Evolutionary conservation across 1,140 invertebrate species (phyloP).

Genomic region (Pachyrhynchus sulphureomaculatus): DNA sequence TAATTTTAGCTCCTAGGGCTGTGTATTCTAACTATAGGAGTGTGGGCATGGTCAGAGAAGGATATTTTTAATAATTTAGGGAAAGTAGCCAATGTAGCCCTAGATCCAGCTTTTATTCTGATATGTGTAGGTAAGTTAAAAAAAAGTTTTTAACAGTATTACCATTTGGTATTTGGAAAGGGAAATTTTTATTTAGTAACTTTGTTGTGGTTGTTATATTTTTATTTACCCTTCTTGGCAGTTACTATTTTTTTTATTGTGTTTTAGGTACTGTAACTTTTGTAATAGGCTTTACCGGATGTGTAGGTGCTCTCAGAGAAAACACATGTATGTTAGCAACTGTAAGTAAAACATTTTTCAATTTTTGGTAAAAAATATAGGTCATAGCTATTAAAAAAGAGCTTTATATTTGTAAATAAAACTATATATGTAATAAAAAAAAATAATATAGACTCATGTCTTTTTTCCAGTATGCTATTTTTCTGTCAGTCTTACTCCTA

Average conservation of each 20-base stretch:
- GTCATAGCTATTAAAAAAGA: no score
- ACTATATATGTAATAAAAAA: no score
- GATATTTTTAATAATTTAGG: conserved; percentile 92
- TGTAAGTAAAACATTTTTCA: conserved; percentile 57
- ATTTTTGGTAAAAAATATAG: no score
- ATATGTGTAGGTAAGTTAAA: conserved; percentile 79
- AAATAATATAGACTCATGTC: no score
- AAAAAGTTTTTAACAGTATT: no score
- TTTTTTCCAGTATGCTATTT: conserved; percentile 86
- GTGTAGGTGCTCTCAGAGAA: conserved; percentile 91
- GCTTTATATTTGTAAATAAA: no score
- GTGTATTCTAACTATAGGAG: conserved; percentile 81
- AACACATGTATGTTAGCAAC: conserved; percentile 86
- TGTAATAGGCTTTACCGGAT: conserved; percentile 94
- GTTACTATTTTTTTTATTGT: conserved; percentile 14
- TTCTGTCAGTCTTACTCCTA: conserved; percentile 84
- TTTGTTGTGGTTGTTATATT: background rate
- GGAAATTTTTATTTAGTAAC: background rate
- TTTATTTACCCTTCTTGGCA: no score
- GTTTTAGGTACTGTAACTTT: conserved; percentile 81
- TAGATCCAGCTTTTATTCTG: conserved; percentile 94
- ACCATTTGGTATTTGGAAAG: background rate
- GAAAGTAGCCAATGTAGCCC: conserved; percentile 81
- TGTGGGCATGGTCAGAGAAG: conserved; percentile 98
- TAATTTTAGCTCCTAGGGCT: conserved; percentile 84